Base-by-base conservation (phyloP, 2,113 vertebrate genomes). In the Calonectris borealis region DNA sequence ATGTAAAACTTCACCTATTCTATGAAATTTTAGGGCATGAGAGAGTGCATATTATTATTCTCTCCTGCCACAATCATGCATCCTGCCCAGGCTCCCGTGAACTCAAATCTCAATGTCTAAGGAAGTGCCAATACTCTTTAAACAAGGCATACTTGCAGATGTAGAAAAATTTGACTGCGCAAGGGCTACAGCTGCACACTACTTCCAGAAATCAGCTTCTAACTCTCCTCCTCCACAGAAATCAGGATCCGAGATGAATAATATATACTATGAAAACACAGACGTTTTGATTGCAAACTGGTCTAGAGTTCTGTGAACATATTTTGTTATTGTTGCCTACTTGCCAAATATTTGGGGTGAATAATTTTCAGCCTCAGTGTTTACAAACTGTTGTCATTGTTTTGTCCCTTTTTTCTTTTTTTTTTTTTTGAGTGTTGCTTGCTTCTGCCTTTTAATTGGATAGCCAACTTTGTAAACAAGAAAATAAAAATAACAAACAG, bases 261-360 rank as follows among this genome's bases (percentile, higher is more conserved):
- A 82, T 19, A 36, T 7, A 89, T 12, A 36, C 31, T 34, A 19
- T 6, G 38, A 68, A 85, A 89, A 77, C 51, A 82, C 52, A 58
- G 86, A 69, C 24, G 1, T 70, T 91, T 89, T 91, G 68, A 76
- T 64, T 95, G 49, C 62, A 95, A 77, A 83, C 36, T 65, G 40
- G n/a, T 85, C 75, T 66, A 36, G 55, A 70, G 25, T 52, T 94
- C 62, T 80, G 46, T 85, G 73, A 94, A 44, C 5, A 5, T 48
- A 55, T 77, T 91, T 93, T 93, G 60, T 78, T 91, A 61, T 57
- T 79, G 31, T 86, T 94, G 80, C 60, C 60, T 26, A 46, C n/a
- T 70, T 87, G 71, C 94, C 91, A 96, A 75, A 88, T 96, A 90
- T 62, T 81, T 91, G 51, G 69, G 68, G 61, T 52, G 84, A 93